Conservation (phyloP, 1,140 invertebrate species). For the Diachasmimorpha longicaudata region DNA sequence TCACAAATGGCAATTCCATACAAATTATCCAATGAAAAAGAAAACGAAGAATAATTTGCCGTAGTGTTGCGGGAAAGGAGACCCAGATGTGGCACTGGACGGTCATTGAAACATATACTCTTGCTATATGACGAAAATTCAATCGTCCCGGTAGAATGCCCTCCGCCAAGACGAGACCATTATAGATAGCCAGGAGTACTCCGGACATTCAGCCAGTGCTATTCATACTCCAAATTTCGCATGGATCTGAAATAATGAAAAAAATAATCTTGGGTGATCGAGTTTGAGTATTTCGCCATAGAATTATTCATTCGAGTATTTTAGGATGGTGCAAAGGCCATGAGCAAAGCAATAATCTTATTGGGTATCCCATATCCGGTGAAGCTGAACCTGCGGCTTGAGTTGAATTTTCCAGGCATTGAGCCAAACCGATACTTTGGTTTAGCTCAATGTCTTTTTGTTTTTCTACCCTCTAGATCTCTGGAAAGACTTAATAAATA, state of each 20-base stretch:
- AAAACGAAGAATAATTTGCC: background rate
- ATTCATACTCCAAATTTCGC: constrained; percentile 37
- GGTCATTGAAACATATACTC: background rate
- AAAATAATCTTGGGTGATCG: background rate
- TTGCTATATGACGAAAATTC: background rate
- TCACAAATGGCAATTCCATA: background rate
- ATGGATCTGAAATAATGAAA: constrained; percentile 29
- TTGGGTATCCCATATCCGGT: no score
- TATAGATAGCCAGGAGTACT: background rate
- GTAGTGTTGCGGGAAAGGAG: background rate
- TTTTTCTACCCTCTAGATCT: no score
- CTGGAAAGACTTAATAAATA: no score
- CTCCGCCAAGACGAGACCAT: background rate
- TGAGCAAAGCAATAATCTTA: background rate
- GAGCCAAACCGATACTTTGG: no score
- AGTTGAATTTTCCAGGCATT: no score
- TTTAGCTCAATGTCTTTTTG: no score
- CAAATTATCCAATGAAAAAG: background rate
- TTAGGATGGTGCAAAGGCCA: background rate
- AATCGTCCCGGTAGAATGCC: background rate
- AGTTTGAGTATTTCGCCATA: background rate
- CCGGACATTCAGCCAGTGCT: background rate
- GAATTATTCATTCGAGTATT: background rate
- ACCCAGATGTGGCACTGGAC: background rate
- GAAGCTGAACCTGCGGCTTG: no score